These are phyloP conservation scores for Protomyctophum bolini DNA, from an alignment of 2,113 vertebrate genomes.

Conservation along the genomic window DNA sequence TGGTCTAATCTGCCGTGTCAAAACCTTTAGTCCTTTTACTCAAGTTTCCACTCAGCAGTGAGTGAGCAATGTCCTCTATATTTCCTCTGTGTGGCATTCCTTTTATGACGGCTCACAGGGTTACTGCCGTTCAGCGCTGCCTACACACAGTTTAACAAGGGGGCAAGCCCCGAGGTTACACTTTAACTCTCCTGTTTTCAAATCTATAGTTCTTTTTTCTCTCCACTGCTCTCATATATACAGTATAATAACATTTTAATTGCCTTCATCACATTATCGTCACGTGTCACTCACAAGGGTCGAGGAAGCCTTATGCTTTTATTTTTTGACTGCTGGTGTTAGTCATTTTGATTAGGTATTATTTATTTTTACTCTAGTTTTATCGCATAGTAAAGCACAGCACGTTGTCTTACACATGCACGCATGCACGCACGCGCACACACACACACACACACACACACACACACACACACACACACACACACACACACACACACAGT, in stretches of 20 bases:
- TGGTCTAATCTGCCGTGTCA: too few relatives aligned
- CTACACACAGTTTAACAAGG: neutral
- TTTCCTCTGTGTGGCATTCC: slow-evolving; percentile 7
- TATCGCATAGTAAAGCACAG: neutral
- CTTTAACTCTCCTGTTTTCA: too few relatives aligned
- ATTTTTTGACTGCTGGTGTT: neutral
- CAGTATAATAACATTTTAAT: neutral
- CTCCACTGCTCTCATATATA: neutral
- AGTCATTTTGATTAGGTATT: slow-evolving; percentile 13
- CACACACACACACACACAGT: too few relatives aligned
- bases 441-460: too few relatives aligned
- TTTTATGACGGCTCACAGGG: slow-evolving; percentile 6
- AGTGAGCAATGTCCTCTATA: neutral
- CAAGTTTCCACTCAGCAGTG: neutral
- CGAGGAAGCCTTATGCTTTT: neutral
- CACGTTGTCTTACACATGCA: neutral
- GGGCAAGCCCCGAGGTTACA: neutral
- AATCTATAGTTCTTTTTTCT: too few relatives aligned
- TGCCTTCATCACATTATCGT: too few relatives aligned
- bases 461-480: too few relatives aligned
- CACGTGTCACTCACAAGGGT: neutral
- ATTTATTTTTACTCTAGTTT: neutral
- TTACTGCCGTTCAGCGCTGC: slow-evolving; percentile 48
- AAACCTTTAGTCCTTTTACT: too few relatives aligned
- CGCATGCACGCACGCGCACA: neutral